A percentile compares a stretch with the other conserved stretches of the same genome.
phyloP scores from a whole-genome alignment of 23 tunicate genomes.

The Trididemnum miniatum region DNA sequence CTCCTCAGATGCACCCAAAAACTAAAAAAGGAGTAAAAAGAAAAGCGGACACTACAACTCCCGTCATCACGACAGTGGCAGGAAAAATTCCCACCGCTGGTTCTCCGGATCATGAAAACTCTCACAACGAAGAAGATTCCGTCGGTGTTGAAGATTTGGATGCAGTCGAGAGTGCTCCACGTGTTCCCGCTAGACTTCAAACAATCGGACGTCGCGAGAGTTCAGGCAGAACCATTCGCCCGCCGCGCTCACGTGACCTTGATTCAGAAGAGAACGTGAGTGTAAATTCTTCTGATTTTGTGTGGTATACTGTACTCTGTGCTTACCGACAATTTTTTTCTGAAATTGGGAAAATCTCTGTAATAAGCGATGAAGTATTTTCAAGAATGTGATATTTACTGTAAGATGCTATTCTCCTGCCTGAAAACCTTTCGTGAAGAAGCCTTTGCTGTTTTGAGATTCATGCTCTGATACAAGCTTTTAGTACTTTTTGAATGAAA shows the following conservation, averaged over 20 bases:
- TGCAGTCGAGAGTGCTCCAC: conserved; percentile 26
- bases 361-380: background rate
- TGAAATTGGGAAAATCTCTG: background rate
- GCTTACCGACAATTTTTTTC: background rate
- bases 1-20: conserved; percentile 55
- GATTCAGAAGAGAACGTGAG: conserved; percentile 92
- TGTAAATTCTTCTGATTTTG: too few relatives aligned
- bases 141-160: conserved; percentile 53
- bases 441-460: too few relatives aligned
- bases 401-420: too few relatives aligned
- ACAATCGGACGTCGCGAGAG: conserved; percentile 58
- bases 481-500: too few relatives aligned
- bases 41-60: conserved; percentile 98
- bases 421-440: too few relatives aligned
- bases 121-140: conserved; percentile 46
- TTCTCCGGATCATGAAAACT: conserved; percentile 72
- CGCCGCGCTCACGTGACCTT: conserved; percentile 83
- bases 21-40: conserved; percentile 88
- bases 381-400: too few relatives aligned
- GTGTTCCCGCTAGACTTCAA: conserved; percentile 59
- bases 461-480: too few relatives aligned
- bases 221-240: conserved; percentile 88
- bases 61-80: conserved; percentile 96
- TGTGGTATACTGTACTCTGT: too few relatives aligned
- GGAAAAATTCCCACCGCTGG: conserved; percentile 76